These are phyloP conservation scores for Nematolebias whitei DNA, from an alignment of 2,113 vertebrate genomes.

Conservation along the genomic window DNA sequence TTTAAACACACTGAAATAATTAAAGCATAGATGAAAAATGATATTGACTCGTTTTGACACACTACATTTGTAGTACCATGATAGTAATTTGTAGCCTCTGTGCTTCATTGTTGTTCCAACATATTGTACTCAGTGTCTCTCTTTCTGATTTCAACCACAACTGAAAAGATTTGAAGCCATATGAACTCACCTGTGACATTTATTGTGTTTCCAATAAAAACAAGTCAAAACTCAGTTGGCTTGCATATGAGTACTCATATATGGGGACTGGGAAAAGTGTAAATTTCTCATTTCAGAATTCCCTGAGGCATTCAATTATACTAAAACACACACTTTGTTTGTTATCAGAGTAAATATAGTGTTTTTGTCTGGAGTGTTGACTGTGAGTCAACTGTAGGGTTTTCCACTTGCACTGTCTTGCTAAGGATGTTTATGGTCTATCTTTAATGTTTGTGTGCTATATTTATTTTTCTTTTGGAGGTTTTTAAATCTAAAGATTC, in stretches of 20 bases:
- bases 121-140: no score
- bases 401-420: background rate
- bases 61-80: no score
- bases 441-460: slow-evolving; percentile 10
- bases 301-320: background rate
- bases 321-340: background rate
- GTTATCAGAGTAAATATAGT: background rate
- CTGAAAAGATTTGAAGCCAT: no score
- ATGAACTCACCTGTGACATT: no score
- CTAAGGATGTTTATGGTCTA: background rate
- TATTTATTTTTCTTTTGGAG: slow-evolving; percentile 65
- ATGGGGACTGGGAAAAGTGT: background rate
- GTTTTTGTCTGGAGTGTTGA: background rate
- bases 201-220: no score
- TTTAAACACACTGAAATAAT: no score
- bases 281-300: background rate
- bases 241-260: background rate
- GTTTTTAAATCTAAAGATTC: slow-evolving; percentile 98
- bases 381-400: background rate
- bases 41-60: no score
- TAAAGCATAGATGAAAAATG: no score
- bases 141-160: no score
- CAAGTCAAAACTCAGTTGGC: background rate
- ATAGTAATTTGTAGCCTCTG: no score
- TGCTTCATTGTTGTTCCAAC: no score